phyloP scores from a whole-genome alignment of 1,140 invertebrate species.

The Eufriesea mexicana region DNA sequence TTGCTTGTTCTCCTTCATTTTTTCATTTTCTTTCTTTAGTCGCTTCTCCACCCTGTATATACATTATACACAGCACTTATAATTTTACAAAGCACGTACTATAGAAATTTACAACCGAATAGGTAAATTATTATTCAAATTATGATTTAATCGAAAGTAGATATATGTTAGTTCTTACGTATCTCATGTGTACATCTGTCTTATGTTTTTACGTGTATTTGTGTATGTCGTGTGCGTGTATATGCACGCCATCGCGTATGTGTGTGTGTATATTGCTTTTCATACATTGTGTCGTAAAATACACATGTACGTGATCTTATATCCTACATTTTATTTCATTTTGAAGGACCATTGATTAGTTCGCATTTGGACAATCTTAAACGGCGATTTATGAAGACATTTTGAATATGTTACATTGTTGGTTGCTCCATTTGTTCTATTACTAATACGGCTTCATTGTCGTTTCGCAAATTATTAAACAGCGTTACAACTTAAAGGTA shows the following conservation, averaged over 20 bases:
- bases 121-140: conserved; percentile 50
- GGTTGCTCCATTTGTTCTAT: conserved; percentile 7
- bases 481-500: neutral
- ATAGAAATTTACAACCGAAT: conserved; percentile 62
- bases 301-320: conserved; percentile 57
- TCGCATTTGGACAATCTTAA: conserved; percentile 27
- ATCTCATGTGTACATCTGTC: conserved; percentile 31
- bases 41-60: conserved; percentile 44
- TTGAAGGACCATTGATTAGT: conserved; percentile 21
- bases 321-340: conserved; percentile 2
- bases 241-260: neutral
- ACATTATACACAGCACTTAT: conserved; percentile 61
- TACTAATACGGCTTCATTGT: neutral
- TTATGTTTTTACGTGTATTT: conserved; percentile 31
- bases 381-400: conserved; percentile 29
- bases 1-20: conserved; percentile 31
- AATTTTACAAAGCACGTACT: conserved; percentile 59
- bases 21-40: neutral
- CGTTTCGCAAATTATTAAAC: neutral
- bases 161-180: conserved; percentile 46
- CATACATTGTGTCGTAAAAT: conserved; percentile 67
- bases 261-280: conserved; percentile 65
- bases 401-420: conserved; percentile 21
- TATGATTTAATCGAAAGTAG: conserved; percentile 49
- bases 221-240: conserved; percentile 15